phyloP scores from a whole-genome alignment of 2,888 invertebrate genomes.

The Limnephilus rhombicus region DNA sequence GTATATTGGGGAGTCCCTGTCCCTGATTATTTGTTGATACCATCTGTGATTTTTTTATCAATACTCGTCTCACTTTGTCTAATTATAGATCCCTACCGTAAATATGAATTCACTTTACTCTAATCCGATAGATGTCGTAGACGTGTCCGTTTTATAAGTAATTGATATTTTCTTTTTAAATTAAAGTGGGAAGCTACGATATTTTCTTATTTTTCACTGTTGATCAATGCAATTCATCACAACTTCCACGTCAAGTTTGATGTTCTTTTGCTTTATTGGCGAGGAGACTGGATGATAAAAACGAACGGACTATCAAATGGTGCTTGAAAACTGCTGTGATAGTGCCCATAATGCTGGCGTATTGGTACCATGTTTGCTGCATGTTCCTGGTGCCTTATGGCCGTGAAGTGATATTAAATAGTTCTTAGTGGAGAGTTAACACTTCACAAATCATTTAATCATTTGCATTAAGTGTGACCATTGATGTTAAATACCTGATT shows the following conservation, averaged over 20 bases:
- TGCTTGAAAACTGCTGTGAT: conserved; percentile 47
- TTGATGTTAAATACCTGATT: background rate
- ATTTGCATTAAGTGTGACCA: background rate
- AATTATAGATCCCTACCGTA: too few species aligned
- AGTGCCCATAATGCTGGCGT: conserved; percentile 4
- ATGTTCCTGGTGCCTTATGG: background rate
- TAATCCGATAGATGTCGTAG: too few species aligned
- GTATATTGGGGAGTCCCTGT: too few species aligned
- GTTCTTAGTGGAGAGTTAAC: background rate
- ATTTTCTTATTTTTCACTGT: too few species aligned
- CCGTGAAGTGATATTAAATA: background rate
- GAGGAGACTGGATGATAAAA: conserved; percentile 62
- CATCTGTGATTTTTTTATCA: too few species aligned
- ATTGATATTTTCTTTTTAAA: too few species aligned
- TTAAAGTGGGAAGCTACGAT: too few species aligned
- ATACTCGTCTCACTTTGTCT: too few species aligned
- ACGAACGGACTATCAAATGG: conserved; percentile 63
- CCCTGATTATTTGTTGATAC: too few species aligned
- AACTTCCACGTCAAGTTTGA: conserved; percentile 28
- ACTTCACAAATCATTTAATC: background rate
- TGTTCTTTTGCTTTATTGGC: conserved; percentile 54
- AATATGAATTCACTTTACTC: too few species aligned
- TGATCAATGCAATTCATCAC: too few species aligned
- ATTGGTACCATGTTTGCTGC: background rate
- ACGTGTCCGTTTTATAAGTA: too few species aligned